Percentiles rank a stretch among this genome's conserved stretches.
Conservation (phyloP, 1,140 invertebrate species). For the Cotesia vestalis region DNA sequence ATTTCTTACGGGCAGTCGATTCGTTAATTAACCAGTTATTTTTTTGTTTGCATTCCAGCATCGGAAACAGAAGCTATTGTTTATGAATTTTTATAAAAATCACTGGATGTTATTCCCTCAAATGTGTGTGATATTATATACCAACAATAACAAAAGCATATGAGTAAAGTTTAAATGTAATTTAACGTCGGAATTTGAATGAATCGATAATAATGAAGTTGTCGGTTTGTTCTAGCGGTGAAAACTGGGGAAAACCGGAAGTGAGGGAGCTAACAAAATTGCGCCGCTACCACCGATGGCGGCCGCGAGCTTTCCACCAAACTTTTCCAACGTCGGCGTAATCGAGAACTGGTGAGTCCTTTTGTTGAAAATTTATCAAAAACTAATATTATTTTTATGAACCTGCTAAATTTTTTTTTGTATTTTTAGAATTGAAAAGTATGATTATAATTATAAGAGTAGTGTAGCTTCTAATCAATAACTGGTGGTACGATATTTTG, state of each 20-base stretch:
- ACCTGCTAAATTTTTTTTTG: conserved; percentile 2
- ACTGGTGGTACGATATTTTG: too few species aligned
- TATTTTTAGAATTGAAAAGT: not conserved
- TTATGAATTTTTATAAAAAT: too few species aligned
- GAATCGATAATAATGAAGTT: conserved; percentile 30
- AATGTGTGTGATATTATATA: too few species aligned
- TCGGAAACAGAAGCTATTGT: too few species aligned
- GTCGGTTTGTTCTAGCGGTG: conserved; percentile 48
- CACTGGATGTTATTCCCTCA: too few species aligned
- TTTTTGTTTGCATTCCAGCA: too few species aligned
- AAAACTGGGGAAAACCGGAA: conserved; percentile 49
- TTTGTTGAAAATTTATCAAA: conserved; percentile 12
- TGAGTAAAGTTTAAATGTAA: conserved; percentile 2
- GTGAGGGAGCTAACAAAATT: conserved; percentile 49
- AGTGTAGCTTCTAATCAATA: too few species aligned
- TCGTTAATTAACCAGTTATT: too few species aligned
- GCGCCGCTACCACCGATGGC: conserved; percentile 59
- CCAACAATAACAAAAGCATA: too few species aligned
- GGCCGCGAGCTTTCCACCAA: conserved; percentile 63
- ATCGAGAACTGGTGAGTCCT: conserved; percentile 63
- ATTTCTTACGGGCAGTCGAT: too few species aligned
- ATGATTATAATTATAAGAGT: too few species aligned
- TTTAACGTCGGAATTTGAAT: not conserved
- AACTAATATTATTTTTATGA: conserved; percentile 1
- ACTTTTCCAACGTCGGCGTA: conserved; percentile 62